A percentile compares a stretch with the other conserved stretches of the same genome.
phyloP scores from a whole-genome alignment of 2,113 vertebrate genomes.

The Cariama cristata region DNA sequence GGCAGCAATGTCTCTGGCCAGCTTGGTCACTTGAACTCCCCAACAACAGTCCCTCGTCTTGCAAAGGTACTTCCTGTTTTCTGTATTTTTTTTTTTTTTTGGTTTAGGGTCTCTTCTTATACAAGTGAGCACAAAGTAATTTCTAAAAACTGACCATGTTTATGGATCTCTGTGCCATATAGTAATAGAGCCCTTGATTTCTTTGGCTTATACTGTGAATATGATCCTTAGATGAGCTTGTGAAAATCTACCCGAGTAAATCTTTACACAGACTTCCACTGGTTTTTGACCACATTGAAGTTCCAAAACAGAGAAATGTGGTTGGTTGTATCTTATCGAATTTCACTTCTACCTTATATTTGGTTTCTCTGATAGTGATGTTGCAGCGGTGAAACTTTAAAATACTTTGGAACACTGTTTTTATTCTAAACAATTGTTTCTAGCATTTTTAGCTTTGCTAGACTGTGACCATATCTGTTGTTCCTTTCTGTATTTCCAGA shows the following conservation, averaged over 20 bases:
- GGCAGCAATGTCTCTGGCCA: constrained; percentile 91
- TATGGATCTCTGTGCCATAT: not conserved
- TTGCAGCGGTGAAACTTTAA: not conserved
- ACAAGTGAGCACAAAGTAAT: not conserved
- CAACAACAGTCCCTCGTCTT: constrained; percentile 89
- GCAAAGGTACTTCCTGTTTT: constrained; percentile 82
- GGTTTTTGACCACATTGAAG: not conserved
- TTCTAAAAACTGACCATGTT: not conserved
- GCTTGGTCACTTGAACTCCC: constrained; percentile 89
- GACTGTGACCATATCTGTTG: not conserved
- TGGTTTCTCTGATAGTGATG: not conserved
- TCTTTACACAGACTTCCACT: not conserved
- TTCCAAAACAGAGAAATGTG: not conserved
- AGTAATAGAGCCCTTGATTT: not conserved
- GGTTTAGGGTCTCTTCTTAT: not conserved
- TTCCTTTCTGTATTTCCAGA: not conserved
- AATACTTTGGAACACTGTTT: not conserved
- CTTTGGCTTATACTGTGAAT: not conserved
- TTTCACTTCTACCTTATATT: not conserved
- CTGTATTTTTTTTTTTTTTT: not conserved
- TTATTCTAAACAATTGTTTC: not conserved
- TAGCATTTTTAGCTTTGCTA: not conserved
- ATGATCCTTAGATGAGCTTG: not conserved
- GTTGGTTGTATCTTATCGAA: not conserved
- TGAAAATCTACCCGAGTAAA: not conserved